Base-by-base conservation (phyloP, 64 coral and sea anemone species). In the Montipora sp. region DNA sequence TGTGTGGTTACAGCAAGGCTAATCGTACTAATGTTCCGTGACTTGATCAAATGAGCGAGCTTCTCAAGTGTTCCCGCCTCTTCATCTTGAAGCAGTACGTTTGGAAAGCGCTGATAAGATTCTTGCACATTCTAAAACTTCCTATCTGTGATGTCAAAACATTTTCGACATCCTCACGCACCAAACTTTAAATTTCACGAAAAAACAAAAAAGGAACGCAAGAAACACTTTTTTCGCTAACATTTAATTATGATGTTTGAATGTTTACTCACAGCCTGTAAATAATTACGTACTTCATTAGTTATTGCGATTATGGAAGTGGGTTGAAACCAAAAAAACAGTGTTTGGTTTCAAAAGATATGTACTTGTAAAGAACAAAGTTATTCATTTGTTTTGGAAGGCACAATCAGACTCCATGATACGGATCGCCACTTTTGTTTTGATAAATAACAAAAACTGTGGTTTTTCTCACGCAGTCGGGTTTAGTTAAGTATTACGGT, bases 11-110 rank as follows among this genome's bases (percentile, higher is more conserved):
- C 7, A 45, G 12, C 16, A 49, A 82, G 22, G 4, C 80, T 63
- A 63, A 82, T 82, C 80, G 80, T 61, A 57, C 63, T 66, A 82
- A 15, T 63, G 23, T 60, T 63, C 63, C 80, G 80, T 82, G 80
- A 82, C 24, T 10, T 82, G 8, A 63, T 48, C 3, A 49, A 19
- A 48, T 14, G 44, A 8, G 75, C 5, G 6, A 7, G 44, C 14
- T 16, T 16, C 20, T 78, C 16, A 78, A 49, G 16, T 44, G 75
- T 48, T 78, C 20, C 12, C 14, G 3, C 14, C 49, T 49, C 11
- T 57, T 57, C 11, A 13, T n/a, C 9, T 59, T 50, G 15, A 4
- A 14, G 80, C 1, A 36, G 36, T 36, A 36, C 23, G 58, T 65
- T 5, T 82, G 55, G 14, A 12, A 63, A 63, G 11, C 36, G 36